Conservation (phyloP, 1,140 invertebrate species). For the Dufourea novaeangliae region DNA sequence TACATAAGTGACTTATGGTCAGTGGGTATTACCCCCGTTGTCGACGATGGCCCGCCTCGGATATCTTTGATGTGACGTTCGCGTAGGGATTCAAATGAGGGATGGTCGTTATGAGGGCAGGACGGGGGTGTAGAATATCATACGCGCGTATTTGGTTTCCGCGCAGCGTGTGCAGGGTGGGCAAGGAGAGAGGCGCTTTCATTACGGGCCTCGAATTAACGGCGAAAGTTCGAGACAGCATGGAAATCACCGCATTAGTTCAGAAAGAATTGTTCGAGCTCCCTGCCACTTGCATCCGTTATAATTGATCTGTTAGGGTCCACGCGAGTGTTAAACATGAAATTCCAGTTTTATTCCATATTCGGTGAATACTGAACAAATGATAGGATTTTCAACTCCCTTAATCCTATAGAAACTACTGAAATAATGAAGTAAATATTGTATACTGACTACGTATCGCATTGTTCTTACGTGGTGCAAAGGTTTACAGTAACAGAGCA, state of each 20-base stretch:
- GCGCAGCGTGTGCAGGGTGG: slow-evolving; percentile 1
- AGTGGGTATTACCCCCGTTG: slow-evolving; percentile 57
- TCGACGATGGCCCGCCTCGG: slow-evolving; percentile 42
- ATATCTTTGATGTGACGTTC: slow-evolving; percentile 73
- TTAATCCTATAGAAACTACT: too few relatives aligned
- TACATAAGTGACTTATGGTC: slow-evolving; percentile 74
- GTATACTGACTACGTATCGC: too few relatives aligned
- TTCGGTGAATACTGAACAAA: too few relatives aligned
- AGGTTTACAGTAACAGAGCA: too few relatives aligned
- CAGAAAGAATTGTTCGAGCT: neutral
- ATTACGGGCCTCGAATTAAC: slow-evolving; percentile 5
- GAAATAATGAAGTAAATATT: too few relatives aligned
- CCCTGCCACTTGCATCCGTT: too few relatives aligned
- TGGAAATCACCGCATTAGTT: slow-evolving; percentile 17
- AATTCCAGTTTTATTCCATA: too few relatives aligned
- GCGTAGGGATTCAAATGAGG: slow-evolving; percentile 68
- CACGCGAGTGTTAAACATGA: too few relatives aligned
- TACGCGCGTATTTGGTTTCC: slow-evolving; percentile 61
- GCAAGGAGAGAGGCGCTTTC: neutral
- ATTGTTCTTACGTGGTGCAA: too few relatives aligned
- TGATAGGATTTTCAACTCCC: too few relatives aligned
- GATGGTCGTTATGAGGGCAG: slow-evolving; percentile 61
- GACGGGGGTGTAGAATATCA: slow-evolving; percentile 68
- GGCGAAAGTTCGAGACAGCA: neutral
- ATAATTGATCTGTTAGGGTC: too few relatives aligned